phyloP scores from a whole-genome alignment of 2,888 invertebrate genomes.

The Pecten maximus region DNA sequence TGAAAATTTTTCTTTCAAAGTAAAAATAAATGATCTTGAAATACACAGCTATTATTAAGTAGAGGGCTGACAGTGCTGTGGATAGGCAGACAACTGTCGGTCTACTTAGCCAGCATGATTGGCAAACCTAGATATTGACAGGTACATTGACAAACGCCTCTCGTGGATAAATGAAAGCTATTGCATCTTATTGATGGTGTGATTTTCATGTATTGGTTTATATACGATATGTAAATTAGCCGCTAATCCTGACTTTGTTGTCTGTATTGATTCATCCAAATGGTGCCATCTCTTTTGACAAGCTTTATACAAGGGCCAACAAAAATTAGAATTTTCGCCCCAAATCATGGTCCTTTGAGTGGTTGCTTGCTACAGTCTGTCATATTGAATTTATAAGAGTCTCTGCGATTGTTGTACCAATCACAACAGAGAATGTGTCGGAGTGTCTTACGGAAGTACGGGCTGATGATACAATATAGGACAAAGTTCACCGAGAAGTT shows the following conservation, averaged over 20 bases:
- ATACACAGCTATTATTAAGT: too few relatives aligned
- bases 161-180: conserved; percentile 4
- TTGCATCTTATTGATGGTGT: neutral
- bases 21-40: too few relatives aligned
- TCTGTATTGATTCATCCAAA: neutral
- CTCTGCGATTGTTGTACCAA: conserved; percentile 58
- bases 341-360: conserved; percentile 38
- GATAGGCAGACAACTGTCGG: neutral
- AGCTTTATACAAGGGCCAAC: neutral
- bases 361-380: conserved; percentile 47
- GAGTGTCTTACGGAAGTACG: conserved; percentile 88
- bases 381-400: conserved; percentile 50
- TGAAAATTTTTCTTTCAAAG: too few relatives aligned
- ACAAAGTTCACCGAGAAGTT: conserved; percentile 91
- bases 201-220: neutral
- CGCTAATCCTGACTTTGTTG: neutral
- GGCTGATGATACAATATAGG: conserved; percentile 90
- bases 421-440: conserved; percentile 71
- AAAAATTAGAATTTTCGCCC: conserved; percentile 4
- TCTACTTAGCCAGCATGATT: neutral
- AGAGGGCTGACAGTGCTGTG: neutral
- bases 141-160: neutral
- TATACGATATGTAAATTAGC: conserved; percentile 32
- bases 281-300: conserved; percentile 18
- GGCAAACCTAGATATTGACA: neutral